These are phyloP conservation scores for Dryobotodes eremita DNA, from an alignment of 2,888 invertebrate species.

Conservation along the genomic window DNA sequence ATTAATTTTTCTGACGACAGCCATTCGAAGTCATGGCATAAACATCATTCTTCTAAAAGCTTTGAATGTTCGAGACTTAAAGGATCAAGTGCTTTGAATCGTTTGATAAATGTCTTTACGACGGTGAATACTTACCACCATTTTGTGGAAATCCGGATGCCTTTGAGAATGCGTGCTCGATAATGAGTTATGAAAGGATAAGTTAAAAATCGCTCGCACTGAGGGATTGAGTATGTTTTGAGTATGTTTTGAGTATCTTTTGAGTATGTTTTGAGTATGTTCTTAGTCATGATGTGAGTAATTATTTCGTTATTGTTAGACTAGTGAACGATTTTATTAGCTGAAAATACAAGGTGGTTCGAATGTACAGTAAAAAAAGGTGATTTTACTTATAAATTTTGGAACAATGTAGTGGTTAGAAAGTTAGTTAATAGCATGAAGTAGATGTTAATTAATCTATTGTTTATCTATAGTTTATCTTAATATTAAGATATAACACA, in stretches of 20 bases:
- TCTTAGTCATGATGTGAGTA: neutral
- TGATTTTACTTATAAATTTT: neutral
- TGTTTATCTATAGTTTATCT: no score
- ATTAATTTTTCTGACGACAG: constrained; percentile 83
- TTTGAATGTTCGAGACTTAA: constrained; percentile 74
- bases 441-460: neutral
- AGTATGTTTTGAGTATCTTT: neutral
- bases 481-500: neutral
- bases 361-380: no score
- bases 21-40: constrained; percentile 79
- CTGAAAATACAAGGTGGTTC: neutral
- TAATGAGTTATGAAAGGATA: constrained; percentile 62
- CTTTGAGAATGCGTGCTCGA: constrained; percentile 62
- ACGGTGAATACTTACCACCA: constrained; percentile 66
- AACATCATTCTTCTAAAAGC: constrained; percentile 78
- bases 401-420: neutral
- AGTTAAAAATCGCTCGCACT: constrained; percentile 41
- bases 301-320: neutral
- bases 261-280: constrained; percentile 19
- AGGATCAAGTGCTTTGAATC: constrained; percentile 79
- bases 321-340: neutral
- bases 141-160: constrained; percentile 64
- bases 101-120: constrained; percentile 79
- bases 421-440: no score
- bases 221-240: constrained; percentile 1